Conservation (phyloP, 2,888 invertebrate species). For the Fabriciana adippe region DNA sequence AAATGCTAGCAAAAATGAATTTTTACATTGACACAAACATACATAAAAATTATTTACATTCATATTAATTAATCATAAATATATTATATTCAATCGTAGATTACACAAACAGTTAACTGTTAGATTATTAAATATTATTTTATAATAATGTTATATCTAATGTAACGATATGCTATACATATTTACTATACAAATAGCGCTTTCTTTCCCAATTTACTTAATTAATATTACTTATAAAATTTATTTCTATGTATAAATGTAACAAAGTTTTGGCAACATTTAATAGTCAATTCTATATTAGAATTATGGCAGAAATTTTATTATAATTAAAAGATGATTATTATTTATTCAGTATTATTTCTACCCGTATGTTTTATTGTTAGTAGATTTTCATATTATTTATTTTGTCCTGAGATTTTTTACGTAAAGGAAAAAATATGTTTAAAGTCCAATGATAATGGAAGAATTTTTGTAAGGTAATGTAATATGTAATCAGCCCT, state of each 20-base stretch:
- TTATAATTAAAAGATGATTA: background rate
- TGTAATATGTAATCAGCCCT: background rate
- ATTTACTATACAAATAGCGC: conserved; percentile 73
- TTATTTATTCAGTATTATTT: background rate
- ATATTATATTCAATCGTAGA: background rate
- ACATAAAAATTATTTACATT: no score
- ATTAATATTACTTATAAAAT: conserved; percentile 40
- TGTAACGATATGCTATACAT: conserved; percentile 65
- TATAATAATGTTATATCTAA: conserved; percentile 24
- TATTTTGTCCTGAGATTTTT: conserved; percentile 19
- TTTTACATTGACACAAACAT: background rate
- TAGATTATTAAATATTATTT: background rate
- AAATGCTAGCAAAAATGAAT: background rate
- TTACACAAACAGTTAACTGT: background rate
- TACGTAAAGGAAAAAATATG: no score
- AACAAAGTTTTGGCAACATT: conserved; percentile 50
- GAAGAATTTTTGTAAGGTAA: conserved; percentile 4
- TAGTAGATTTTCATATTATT: background rate
- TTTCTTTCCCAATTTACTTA: conserved; percentile 75
- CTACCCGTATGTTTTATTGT: conserved; percentile 4
- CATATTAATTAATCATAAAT: no score
- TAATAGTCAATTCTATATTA: conserved; percentile 28
- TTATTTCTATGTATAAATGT: conserved; percentile 38
- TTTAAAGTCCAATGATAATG: background rate
- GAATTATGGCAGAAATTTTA: background rate